These are phyloP conservation scores for Telmatochromis brichardi DNA, from an alignment of 2,113 vertebrate species.

Conservation along the genomic window DNA sequence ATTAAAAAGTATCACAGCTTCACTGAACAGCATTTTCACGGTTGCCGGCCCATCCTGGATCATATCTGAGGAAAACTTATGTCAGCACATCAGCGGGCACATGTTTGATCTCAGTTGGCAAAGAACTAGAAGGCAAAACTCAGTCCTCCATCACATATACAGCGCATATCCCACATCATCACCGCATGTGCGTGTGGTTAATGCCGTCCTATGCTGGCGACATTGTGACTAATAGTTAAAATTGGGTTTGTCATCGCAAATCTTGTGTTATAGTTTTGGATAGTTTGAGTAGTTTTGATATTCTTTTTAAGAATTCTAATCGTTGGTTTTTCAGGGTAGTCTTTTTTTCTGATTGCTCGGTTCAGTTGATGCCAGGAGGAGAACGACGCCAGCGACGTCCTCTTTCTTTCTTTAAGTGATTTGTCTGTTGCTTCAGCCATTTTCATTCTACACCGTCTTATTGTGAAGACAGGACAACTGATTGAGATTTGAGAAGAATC, in stretches of 20 bases:
- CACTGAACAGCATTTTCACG: background rate
- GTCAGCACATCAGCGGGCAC: background rate
- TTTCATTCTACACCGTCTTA: background rate
- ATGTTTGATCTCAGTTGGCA: constrained; percentile 25
- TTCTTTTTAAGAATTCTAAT: background rate
- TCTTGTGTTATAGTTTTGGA: background rate
- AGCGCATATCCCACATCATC: background rate
- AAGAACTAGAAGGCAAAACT: background rate
- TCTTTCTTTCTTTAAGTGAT: background rate
- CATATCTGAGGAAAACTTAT: constrained; percentile 6
- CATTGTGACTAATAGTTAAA: background rate
- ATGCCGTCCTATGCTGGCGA: background rate
- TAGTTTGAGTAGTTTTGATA: background rate
- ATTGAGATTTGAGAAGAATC: background rate
- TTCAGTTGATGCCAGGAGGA: background rate
- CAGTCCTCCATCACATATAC: background rate
- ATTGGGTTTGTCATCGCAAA: background rate
- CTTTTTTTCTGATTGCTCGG: background rate
- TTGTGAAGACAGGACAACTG: background rate
- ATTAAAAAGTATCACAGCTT: background rate
- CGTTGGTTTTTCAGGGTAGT: background rate
- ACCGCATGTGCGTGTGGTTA: background rate
- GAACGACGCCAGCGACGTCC: background rate
- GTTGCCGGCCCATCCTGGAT: background rate
- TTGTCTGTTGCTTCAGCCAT: background rate